A percentile compares a stretch with the other conserved stretches of the same genome.
phyloP scores from a whole-genome alignment of 2,113 vertebrate genomes.

The Platichthys flesus region DNA sequence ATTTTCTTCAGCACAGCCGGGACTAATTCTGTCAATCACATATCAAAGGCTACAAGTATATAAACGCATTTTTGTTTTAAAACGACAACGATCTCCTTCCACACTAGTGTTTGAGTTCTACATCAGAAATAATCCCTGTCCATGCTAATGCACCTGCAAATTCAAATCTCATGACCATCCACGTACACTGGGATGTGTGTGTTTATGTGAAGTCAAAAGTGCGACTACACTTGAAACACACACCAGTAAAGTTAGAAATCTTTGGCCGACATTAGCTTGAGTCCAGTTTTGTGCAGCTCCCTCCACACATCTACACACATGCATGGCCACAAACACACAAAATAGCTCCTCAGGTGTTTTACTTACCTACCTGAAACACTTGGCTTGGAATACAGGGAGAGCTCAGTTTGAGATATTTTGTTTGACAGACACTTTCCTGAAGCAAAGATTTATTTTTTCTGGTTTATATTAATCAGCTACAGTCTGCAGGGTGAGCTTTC shows the following conservation, averaged over 20 bases:
- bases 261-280: constrained; percentile 13
- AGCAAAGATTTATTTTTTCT: neutral
- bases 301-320: constrained; percentile 6
- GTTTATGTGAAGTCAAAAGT: no score
- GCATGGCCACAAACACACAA: constrained; percentile 26
- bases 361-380: constrained; percentile 58
- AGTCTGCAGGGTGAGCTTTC: constrained; percentile 8
- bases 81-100: no score
- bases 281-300: constrained; percentile 12
- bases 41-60: no score
- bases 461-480: neutral
- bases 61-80: no score
- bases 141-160: no score
- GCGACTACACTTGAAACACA: no score
- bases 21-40: no score
- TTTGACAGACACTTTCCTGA: constrained; percentile 15
- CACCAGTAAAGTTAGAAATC: neutral
- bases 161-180: no score
- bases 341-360: constrained; percentile 54
- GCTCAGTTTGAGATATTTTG: constrained; percentile 28
- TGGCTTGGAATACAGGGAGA: constrained; percentile 37
- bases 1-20: no score
- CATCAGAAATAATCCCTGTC: no score
- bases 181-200: no score
- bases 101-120: no score